These are phyloP conservation scores for Calycopis cecrops DNA, from an alignment of 1,140 invertebrate genomes.

Conservation along the genomic window DNA sequence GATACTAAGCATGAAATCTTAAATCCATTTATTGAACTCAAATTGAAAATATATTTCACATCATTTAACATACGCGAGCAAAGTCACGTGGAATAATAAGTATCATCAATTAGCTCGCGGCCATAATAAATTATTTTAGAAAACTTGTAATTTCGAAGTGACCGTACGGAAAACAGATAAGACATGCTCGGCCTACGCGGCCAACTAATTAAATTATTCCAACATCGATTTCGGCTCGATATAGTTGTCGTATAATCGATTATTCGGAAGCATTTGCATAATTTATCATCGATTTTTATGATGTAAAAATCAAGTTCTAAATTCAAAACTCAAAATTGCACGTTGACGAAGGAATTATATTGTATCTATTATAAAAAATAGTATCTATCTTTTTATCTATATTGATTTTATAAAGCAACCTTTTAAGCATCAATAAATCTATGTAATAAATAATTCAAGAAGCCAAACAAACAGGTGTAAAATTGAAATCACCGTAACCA, in stretches of 20 bases:
- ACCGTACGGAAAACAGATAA: constrained; percentile 37
- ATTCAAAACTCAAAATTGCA: too few relatives aligned
- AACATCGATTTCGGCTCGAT: constrained; percentile 24
- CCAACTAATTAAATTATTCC: constrained; percentile 41
- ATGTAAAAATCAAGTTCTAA: too few relatives aligned
- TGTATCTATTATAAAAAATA: too few relatives aligned
- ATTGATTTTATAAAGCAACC: background rate
- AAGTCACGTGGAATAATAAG: constrained; percentile 16
- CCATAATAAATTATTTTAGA: constrained; percentile 32
- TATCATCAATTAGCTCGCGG: constrained; percentile 21
- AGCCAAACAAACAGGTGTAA: constrained; percentile 2
- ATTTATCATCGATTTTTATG: constrained; percentile 10
- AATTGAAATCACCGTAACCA: constrained; percentile 2
- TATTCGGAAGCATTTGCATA: constrained; percentile 12
- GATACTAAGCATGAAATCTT: too few relatives aligned
- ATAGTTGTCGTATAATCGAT: constrained; percentile 16
- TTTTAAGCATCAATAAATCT: too few relatives aligned
- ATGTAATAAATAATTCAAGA: constrained; percentile 2
- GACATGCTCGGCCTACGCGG: constrained; percentile 31
- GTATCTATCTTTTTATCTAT: constrained; percentile 14
- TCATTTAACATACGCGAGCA: constrained; percentile 2
- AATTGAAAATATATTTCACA: background rate
- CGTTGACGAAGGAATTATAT: too few relatives aligned
- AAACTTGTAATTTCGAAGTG: constrained; percentile 36
- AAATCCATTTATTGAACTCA: background rate